These are phyloP conservation scores for Formica selysi DNA, from an alignment of 1,140 invertebrate species.

Conservation along the genomic window DNA sequence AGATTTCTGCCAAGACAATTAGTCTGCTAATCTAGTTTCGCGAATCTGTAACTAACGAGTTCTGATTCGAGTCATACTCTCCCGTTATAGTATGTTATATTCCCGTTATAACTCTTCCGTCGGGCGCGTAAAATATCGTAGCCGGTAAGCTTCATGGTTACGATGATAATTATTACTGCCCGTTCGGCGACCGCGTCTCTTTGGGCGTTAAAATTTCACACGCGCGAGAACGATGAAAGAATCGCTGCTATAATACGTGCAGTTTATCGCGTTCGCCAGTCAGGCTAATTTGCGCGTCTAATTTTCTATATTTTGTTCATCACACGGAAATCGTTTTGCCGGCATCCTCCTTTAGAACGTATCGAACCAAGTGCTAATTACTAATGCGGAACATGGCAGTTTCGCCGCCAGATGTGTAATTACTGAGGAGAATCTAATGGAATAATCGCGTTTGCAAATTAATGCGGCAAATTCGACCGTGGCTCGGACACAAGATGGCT, in stretches of 20 bases:
- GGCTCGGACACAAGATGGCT: conserved; percentile 37
- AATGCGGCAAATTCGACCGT: conserved; percentile 50
- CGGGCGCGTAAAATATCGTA: conserved; percentile 10
- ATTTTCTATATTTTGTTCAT: conserved; percentile 38
- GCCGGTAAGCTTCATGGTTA: neutral
- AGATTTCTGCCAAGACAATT: conserved; percentile 77
- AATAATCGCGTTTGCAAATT: conserved; percentile 60
- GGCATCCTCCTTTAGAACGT: conserved; percentile 34
- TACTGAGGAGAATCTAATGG: conserved; percentile 61
- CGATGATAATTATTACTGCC: conserved; percentile 30
- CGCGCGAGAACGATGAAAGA: conserved; percentile 20
- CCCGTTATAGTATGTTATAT: conserved; percentile 18
- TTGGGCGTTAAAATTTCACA: conserved; percentile 30
- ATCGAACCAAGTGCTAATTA: conserved; percentile 57
- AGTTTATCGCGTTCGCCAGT: neutral
- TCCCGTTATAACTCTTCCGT: conserved; percentile 33
- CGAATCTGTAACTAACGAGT: conserved; percentile 74
- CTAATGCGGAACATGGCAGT: conserved; percentile 55
- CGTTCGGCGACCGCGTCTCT: conserved; percentile 12
- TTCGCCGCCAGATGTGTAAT: conserved; percentile 57
- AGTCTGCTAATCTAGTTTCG: conserved; percentile 71
- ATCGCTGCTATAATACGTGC: neutral
- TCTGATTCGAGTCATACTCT: conserved; percentile 53
- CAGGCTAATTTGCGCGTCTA: conserved; percentile 38
- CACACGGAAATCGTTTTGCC: neutral